Percentiles rank a stretch among this genome's conserved stretches.
Conservation (phyloP, 2,797 vertebrate species). For the Champsocephalus esox region DNA sequence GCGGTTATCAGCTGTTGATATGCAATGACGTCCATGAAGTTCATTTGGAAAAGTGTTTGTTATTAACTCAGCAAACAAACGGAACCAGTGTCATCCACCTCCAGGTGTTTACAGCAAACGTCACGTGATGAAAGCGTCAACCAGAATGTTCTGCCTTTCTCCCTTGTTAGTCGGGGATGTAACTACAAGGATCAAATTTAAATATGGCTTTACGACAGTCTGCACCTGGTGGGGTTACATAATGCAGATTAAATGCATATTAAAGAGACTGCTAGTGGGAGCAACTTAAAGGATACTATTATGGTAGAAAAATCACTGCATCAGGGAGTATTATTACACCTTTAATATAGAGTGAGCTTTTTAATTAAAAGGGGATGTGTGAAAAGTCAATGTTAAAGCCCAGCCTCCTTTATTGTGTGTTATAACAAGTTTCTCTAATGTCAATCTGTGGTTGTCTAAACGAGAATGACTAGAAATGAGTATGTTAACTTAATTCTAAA, state of each 20-base stretch:
- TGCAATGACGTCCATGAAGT: conserved; percentile 55
- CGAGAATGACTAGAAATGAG: too few relatives aligned
- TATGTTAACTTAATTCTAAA: too few relatives aligned
- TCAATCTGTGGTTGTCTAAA: too few relatives aligned
- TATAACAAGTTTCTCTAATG: too few relatives aligned
- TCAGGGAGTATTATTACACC: not conserved
- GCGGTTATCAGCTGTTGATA: conserved; percentile 69
- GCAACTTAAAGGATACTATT: too few relatives aligned
- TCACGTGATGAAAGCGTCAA: not conserved
- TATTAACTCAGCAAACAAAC: conserved; percentile 56
- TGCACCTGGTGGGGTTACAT: not conserved
- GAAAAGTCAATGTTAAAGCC: too few relatives aligned
- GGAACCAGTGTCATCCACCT: not conserved
- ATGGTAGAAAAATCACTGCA: too few relatives aligned
- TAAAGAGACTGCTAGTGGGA: not conserved
- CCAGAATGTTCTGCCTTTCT: not conserved
- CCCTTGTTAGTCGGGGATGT: not conserved
- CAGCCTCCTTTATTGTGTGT: too few relatives aligned
- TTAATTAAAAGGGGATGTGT: too few relatives aligned
- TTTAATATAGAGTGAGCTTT: not conserved
- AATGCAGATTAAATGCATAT: not conserved
- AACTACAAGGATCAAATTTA: not conserved
- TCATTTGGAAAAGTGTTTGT: conserved; percentile 46
- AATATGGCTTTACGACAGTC: too few relatives aligned
- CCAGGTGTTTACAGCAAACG: not conserved